Base-by-base conservation (phyloP, 2,888 invertebrate species). In the Meandrusa payeni region DNA sequence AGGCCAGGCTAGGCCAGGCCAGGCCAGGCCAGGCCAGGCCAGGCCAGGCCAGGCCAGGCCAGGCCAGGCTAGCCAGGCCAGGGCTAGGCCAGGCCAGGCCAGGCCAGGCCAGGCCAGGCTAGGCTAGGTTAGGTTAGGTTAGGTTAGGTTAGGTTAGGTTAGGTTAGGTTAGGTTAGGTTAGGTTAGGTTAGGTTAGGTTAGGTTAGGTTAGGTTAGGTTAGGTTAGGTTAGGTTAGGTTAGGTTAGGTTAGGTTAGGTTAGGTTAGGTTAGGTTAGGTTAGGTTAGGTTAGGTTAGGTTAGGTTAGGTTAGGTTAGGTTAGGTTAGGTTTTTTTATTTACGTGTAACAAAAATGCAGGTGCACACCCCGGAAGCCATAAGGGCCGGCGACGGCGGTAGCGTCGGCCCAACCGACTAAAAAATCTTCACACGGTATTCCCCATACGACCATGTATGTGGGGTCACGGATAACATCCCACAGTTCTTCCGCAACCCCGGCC, bases 21-120 rank as follows among this genome's bases (percentile, higher is more conserved):
- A 42, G 42, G n/a, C n/a, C n/a, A 27, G 27, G 27, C 6, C 6
- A 46, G 48, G 50, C 49, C 45, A 52, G 49, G 49, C 47, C 46
- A 47, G 49, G 50, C 45, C 40, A 42, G 47, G 37, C 38, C 26
- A 32, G 48, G 41, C 41, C 41, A 45, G 48, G 44, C 44, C 38
- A 43, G 50, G 46, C 46, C 44, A 46, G 46, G 46, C 34, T 41
- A 38, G 39, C 40, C 38, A 33, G 36, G 44, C 52, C 53, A 40
- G 37, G 51, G 53, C 49, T 47, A 44, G 51, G 51, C 47, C 49
- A 47, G 54, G 15, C 15, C 15, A 15, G 15, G 15, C 15, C 4
- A 43, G 40, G 53, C 51, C 47, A 47, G 55, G 52, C 51, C 46
- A 48, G 55, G 58, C 51, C 52, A 55, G 56, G 53, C 53, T 15